Conservation (phyloP, 2,113 vertebrate species). For the mouse (Mus musculus) region GRCm39 chr17:59285501-59286000, state of each 20-base stretch:
- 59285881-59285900: background rate
- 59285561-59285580: background rate
- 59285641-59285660: background rate
- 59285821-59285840: background rate
- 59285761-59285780: slow-evolving; percentile 7
- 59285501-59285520: background rate
- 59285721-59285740: background rate
- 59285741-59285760: slow-evolving; percentile 6
- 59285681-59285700: background rate
- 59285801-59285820: background rate
- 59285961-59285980: background rate
- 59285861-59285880: background rate
- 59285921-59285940: background rate
- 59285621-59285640: background rate
- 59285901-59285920: background rate
- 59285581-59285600: background rate
- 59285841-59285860: background rate
- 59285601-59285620: background rate
- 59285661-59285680: background rate
- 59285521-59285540: background rate
- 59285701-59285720: background rate
- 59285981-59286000: background rate
- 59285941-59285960: slow-evolving; percentile 1
- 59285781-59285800: background rate
- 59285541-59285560: background rate